Evolutionary conservation across 2,888 invertebrate species (phyloP).

Genomic region (Folsomia candida): DNA sequence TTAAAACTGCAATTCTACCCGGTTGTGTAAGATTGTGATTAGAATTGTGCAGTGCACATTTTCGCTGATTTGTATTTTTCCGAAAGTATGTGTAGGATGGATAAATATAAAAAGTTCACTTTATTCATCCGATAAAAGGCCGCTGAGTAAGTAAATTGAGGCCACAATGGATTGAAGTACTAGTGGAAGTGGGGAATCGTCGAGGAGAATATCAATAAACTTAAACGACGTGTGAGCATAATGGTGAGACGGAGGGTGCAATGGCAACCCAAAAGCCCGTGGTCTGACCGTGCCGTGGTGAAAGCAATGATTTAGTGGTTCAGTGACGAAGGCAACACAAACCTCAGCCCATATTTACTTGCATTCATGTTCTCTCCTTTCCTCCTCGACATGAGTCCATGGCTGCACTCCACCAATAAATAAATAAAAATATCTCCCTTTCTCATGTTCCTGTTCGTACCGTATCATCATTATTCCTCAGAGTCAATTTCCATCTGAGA

Average conservation of each 20-base stretch:
- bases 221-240: slow-evolving; percentile 16
- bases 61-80: no score
- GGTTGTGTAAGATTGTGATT: no score
- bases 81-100: no score
- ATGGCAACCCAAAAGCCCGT: background rate
- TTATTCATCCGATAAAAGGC: no score
- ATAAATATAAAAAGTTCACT: no score
- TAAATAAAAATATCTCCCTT: background rate
- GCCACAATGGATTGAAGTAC: no score
- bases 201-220: slow-evolving; percentile 9
- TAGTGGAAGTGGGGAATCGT: background rate
- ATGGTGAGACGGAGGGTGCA: background rate
- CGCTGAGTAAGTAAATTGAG: no score
- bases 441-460: background rate
- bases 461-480: background rate
- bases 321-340: slow-evolving; percentile 1
- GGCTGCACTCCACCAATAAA: background rate
- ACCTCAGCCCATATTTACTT: background rate
- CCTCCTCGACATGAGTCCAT: no score
- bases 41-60: no score
- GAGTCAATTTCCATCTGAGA: background rate
- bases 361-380: background rate
- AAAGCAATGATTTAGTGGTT: slow-evolving; percentile 17
- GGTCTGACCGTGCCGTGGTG: slow-evolving; percentile 3
- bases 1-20: no score